These are phyloP conservation scores for Rhineura floridana DNA, from an alignment of 2,113 vertebrate genomes.

Conservation along the genomic window DNA sequence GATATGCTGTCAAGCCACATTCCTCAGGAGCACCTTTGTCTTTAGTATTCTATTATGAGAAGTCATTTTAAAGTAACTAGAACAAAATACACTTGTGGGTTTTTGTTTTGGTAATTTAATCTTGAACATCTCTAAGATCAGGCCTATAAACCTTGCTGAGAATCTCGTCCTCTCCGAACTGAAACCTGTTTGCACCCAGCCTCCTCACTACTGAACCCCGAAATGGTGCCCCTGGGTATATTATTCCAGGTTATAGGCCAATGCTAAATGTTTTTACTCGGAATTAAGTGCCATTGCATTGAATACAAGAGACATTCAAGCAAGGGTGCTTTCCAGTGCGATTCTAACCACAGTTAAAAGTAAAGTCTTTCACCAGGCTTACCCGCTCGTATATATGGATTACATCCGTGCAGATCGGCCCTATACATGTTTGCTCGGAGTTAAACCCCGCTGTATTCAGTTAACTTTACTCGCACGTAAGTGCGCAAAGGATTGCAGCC, in stretches of 20 bases:
- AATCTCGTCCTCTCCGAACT: not conserved
- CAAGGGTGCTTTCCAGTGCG: not conserved
- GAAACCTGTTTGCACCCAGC: not conserved
- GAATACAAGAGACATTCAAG: not conserved
- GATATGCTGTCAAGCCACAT: not conserved
- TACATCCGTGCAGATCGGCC: not conserved
- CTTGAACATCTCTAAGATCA: not conserved
- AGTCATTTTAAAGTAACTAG: not conserved
- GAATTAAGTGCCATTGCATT: not conserved
- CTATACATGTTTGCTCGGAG: not conserved
- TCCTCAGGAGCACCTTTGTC: not conserved
- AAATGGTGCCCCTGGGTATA: not conserved
- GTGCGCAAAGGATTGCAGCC: not conserved
- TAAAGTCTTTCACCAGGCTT: not conserved
- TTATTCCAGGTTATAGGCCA: not conserved
- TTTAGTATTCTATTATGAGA: not conserved
- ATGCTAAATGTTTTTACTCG: no score
- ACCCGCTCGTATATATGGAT: not conserved
- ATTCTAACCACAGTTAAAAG: not conserved
- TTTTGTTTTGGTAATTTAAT: no score
- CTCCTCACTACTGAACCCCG: not conserved
- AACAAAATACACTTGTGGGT: not conserved
- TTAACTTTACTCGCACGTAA: not conserved
- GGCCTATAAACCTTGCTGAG: not conserved
- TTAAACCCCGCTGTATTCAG: not conserved